Evolutionary conservation across 2,113 vertebrate genomes (phyloP).

Genomic region (Murina feae): DNA sequence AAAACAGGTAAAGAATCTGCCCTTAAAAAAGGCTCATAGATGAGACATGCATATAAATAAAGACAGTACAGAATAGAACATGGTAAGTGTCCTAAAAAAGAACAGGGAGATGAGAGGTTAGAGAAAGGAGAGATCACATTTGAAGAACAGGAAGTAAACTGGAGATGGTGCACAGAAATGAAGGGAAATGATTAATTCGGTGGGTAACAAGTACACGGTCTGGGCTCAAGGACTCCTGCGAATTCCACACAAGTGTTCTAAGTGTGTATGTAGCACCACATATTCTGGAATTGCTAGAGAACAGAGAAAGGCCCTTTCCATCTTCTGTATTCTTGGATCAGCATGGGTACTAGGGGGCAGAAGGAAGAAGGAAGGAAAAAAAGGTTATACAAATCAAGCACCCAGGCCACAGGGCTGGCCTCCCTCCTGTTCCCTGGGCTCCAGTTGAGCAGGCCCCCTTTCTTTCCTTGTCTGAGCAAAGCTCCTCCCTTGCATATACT

Average conservation of each 20-base stretch:
- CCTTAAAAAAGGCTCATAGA: neutral
- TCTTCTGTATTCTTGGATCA: neutral
- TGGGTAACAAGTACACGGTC: neutral
- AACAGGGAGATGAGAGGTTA: neutral
- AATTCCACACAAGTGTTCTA: neutral
- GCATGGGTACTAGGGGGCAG: neutral
- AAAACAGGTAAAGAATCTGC: neutral
- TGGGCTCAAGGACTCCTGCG: neutral
- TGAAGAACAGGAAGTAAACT: neutral
- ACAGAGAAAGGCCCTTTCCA: neutral
- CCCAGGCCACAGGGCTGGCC: neutral
- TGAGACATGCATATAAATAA: neutral
- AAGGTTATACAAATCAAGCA: neutral
- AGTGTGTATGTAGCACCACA: neutral
- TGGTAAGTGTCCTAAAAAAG: neutral
- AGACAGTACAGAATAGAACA: neutral
- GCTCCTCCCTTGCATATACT: neutral
- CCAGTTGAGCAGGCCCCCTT: neutral
- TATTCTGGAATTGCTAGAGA: neutral
- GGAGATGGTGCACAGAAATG: neutral
- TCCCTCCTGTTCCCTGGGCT: neutral
- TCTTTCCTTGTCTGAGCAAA: neutral
- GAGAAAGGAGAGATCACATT: neutral
- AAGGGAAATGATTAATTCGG: neutral
- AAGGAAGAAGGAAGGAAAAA: neutral